A percentile compares a stretch with the other conserved stretches of the same genome.
Evolutionary conservation across 2,113 vertebrate species (phyloP).

Genomic region (Himantopus leucocephalus): DNA sequence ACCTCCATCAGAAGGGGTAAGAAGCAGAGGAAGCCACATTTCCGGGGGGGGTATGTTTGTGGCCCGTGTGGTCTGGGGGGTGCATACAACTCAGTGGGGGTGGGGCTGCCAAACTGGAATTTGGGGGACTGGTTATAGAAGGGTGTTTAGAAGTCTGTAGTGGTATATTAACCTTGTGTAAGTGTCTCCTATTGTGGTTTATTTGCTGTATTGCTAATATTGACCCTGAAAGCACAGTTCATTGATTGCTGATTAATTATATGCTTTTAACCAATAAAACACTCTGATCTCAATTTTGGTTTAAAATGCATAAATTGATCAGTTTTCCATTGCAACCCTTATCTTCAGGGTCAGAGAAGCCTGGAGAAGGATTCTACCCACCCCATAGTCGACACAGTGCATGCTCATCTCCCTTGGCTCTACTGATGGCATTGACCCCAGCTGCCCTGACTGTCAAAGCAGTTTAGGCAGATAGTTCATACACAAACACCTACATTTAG

Average conservation of each 20-base stretch:
- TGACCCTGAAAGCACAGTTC: background rate
- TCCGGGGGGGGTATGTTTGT: background rate
- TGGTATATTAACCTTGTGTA: background rate
- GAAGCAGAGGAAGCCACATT: background rate
- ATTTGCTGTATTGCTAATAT: background rate
- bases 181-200: background rate
- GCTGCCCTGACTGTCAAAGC: background rate
- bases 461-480: background rate
- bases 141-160: background rate
- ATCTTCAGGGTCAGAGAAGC: background rate
- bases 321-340: background rate
- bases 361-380: background rate
- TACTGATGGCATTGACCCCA: background rate
- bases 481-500: background rate
- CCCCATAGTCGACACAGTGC: rapidly evolving
- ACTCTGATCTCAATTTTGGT: background rate
- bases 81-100: background rate
- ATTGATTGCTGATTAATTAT: background rate
- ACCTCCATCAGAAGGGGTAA: background rate
- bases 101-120: background rate
- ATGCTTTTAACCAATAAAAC: background rate
- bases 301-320: background rate
- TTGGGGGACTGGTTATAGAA: background rate
- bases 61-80: too few relatives aligned
- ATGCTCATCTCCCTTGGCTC: background rate